Conservation (phyloP, 2,113 vertebrate genomes). For the Rhizomys pruinosus region DNA sequence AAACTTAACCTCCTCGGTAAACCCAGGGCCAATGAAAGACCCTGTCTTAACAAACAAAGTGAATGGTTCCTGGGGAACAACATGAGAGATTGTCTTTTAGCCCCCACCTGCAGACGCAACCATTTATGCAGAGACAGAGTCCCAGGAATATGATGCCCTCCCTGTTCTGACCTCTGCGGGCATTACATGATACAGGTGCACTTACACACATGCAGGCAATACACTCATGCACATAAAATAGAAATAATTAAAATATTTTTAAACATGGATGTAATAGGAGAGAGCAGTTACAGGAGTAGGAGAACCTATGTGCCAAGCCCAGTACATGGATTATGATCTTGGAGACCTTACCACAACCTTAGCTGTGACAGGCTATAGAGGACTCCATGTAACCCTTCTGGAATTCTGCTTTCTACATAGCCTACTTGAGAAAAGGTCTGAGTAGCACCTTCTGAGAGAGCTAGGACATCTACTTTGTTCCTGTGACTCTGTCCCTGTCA, state of each 20-base stretch:
- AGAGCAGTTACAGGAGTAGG: not conserved
- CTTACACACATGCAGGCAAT: no score
- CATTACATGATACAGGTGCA: no score
- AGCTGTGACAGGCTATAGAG: not conserved
- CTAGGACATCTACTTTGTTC: not conserved
- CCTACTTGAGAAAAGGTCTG: conserved; percentile 34
- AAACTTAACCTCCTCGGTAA: no score
- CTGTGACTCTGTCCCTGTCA: conserved; percentile 4
- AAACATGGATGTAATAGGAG: not conserved
- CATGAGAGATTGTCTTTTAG: no score
- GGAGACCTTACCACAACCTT: not conserved
- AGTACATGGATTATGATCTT: not conserved
- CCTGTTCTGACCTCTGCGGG: no score
- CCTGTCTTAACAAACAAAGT: no score
- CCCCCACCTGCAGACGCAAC: no score
- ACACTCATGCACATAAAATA: no score
- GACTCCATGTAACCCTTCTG: not conserved
- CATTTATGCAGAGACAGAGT: no score
- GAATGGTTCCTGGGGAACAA: no score
- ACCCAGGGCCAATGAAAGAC: not conserved
- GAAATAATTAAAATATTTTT: no score
- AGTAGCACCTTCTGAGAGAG: not conserved
- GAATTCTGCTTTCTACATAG: conserved; percentile 17
- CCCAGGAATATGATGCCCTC: no score
- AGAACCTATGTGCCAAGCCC: not conserved